Conservation (phyloP, 2,797 vertebrate species). For the Pipistrellus kuhlii region DNA sequence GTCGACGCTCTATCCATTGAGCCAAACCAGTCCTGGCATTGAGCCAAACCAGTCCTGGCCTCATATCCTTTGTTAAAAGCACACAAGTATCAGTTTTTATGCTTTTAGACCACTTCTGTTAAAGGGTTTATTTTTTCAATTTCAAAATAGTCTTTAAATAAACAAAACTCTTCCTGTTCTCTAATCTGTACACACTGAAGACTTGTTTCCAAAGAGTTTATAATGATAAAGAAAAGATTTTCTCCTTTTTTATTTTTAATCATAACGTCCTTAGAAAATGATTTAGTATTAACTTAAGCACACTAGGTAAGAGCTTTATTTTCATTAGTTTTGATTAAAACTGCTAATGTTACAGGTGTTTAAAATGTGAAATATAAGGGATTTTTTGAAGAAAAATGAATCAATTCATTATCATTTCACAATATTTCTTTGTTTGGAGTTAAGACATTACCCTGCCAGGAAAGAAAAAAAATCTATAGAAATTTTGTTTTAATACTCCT, state of each 20-base stretch:
- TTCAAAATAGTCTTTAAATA: constrained; percentile 68
- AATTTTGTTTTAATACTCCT: constrained; percentile 60
- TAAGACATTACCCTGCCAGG: constrained; percentile 44
- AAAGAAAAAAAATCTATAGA: constrained; percentile 2
- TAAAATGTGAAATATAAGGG: constrained; percentile 56
- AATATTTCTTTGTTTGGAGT: constrained; percentile 59
- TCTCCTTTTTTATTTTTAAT: constrained; percentile 23
- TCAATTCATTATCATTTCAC: not conserved
- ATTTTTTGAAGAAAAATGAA: constrained; percentile 51
- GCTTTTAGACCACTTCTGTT: constrained; percentile 20
- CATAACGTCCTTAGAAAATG: constrained; percentile 56
- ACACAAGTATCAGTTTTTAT: constrained; percentile 45
- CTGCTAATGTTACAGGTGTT: not conserved
- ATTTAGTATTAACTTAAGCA: constrained; percentile 46
- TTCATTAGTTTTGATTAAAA: constrained; percentile 45
- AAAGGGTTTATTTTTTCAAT: constrained; percentile 60
- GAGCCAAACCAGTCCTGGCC: no score
- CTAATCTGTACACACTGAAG: constrained; percentile 53
- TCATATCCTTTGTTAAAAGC: constrained; percentile 36
- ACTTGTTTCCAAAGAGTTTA: constrained; percentile 20
- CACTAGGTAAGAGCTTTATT: constrained; percentile 23
- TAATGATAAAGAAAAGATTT: not conserved
- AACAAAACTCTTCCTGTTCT: constrained; percentile 30
- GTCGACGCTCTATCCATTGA: no score
- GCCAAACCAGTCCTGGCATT: no score